Evolutionary conservation across 2,113 vertebrate species (phyloP), one percentile per base, ranked within the genome.

Genomic region (Protobothrops mucrosquamatus): DNA sequence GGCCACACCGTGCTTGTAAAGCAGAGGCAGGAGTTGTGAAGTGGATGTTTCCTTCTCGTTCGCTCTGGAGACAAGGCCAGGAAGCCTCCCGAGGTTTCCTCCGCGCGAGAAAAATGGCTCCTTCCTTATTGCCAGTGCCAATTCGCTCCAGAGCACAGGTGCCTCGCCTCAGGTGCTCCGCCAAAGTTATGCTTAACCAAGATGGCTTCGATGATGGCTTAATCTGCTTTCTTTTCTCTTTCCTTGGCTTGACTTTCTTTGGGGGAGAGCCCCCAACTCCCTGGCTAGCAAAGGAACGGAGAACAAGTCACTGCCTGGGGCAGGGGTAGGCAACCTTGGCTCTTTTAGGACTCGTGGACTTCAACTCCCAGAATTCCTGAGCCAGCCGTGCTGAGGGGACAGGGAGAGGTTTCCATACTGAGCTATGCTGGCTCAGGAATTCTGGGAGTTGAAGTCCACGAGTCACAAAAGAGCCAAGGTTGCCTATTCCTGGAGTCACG

Each of bases 61-160:
- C 23, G 0, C 46, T 48, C 9, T 14, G 86, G 34, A 81, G 18
- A 22, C 34, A 0, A 20, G 34, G 69, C 6, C 15, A 7, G 6
- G 34, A 8, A 81, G 51, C n/a, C 46, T 5, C 1, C 26, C 3
- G 24, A 7, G 14, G 5, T 54, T 52, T 15, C 26, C 18, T 52
- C 14, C 3, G 3, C 0, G 1, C 24, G 10, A 39, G 34, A 39
- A 39, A 8, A 18, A 3, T 0, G 15, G 15, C 20, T 39, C 34
- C 18, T 81, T 81, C 74, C 74, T 81, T 8, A 3, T 1, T 81
- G 8, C 69, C 18, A 3, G 34, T 18, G 15, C 69, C 34, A 8
- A 3, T 20, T 81, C 34, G 20, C 69, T 20, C 34, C 69, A 39
- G 34, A 81, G 6, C 69, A 39, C 15, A 20, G n/a, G n/a, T 3